A percentile compares a stretch with the other conserved stretches of the same genome.
Conservation (phyloP, 1,140 invertebrate genomes). For the Akabosia matsudoensis region DNA sequence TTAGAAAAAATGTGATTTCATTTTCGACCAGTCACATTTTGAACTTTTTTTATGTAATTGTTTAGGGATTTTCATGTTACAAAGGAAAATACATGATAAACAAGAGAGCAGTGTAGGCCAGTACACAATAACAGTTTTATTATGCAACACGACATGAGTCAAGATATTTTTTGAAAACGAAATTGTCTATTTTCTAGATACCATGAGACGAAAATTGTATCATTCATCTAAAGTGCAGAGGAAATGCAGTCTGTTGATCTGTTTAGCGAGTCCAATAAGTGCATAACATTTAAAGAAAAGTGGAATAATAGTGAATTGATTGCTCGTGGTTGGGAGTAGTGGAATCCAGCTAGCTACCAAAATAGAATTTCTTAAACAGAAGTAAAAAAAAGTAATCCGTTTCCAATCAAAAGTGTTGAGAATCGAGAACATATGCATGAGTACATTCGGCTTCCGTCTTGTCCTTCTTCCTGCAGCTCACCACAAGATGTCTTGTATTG, state of each 20-base stretch:
- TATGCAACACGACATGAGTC: slow-evolving; percentile 9
- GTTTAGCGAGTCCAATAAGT: too few species aligned
- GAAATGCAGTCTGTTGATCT: neutral
- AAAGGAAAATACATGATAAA: neutral
- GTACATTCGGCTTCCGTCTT: neutral
- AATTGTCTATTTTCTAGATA: neutral
- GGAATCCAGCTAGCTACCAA: slow-evolving; percentile 1
- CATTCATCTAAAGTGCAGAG: neutral
- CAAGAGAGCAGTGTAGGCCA: neutral
- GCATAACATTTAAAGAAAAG: neutral
- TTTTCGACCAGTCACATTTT: too few species aligned
- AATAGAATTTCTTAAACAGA: neutral
- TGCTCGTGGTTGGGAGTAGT: neutral
- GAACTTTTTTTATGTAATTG: too few species aligned
- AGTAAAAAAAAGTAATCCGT: slow-evolving; percentile 3
- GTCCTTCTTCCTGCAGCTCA: neutral
- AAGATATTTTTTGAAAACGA: neutral
- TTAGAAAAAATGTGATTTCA: too few species aligned
- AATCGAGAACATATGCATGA: neutral
- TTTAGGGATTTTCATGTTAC: neutral
- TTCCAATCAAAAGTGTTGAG: neutral
- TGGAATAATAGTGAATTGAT: neutral
- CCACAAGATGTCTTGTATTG: neutral
- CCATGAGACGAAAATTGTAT: neutral
- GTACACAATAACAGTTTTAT: neutral